Base-by-base conservation (phyloP, 2,113 vertebrate genomes). In the Boleophthalmus pectinirostris region DNA sequence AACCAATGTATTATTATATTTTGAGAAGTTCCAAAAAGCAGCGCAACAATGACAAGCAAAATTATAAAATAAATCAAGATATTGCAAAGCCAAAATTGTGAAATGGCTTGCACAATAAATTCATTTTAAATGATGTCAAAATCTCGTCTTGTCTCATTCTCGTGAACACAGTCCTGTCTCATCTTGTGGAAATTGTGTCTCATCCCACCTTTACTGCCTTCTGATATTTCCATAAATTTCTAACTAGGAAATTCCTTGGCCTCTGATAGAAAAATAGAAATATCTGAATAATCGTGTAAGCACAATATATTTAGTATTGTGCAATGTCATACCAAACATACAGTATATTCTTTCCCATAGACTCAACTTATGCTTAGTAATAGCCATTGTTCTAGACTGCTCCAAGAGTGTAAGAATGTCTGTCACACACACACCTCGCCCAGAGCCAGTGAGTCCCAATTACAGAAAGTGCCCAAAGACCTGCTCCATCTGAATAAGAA, bases 401-500 rank as follows among this genome's bases (percentile, higher is more conserved):
- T 57, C 67, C 43, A 46, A 51, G 23, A 53, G 69, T 49, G 29
- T 68, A n/a, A 38, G 0, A 70, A 74, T 77, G 9, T 75, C 43
- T 74, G 63, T 24, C 5, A 73, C 63, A 77, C 70, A 68, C 68
- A 80, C 73, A 83, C 72, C 63, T 82, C 81, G 78, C 80, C 80
- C 56, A 75, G 49, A 83, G 83, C 71, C 73, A 43, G 68, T 57
- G 61, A 67, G 47, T 70, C 74, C 79, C 84, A 85, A 85, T 90
- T 89, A 88, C 73, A 87, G 78, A 57, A 82, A 63, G 25, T 82
- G 58, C 67, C 76, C 65, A 81, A 83, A 83, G 79, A 84, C 82
- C 77, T 82, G 82, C 78, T 78, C 77, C 80, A 79, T 79, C 83
- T 81, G 81, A 86, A 86, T 78, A 73, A 80, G 68, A 66, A 77